Evolutionary conservation across 2,888 invertebrate species (phyloP), one percentile per base, ranked within the genome.

Genomic region (Crossocerus cetratus): DNA sequence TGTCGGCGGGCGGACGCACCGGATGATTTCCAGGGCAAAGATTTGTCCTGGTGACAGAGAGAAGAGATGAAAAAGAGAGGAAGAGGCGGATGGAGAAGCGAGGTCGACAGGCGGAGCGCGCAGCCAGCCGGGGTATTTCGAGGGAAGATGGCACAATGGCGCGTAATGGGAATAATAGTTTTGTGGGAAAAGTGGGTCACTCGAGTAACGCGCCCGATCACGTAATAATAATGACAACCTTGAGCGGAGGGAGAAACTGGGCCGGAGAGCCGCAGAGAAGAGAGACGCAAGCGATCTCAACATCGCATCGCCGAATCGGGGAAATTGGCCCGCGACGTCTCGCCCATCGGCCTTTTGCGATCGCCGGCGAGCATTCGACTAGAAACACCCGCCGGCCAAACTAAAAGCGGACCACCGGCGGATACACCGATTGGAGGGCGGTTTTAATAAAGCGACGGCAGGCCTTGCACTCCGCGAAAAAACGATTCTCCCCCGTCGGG

Each of bases 201-300:
- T 73, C 73, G 16, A 57, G 73, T 67, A 69, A 76, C 73, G 61
- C 58, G 66, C 73, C 66, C 73, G 58, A 75, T 75, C 75, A 64
- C 59, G 64, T 61, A 73, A 76, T 73, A 73, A 76, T 69, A 66
- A 73, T 65, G 73, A 43, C 73, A 75, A 75, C 75, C 73, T 73
- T 75, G 69, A 57, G 20, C 58, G 45, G 69, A 57, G 20, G 61
- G 45, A 16, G 73, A 76, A 76, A 73, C 69, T 76, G 16, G 75
- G 66, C 14, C 75, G 32, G 8, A 42, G 22, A 54, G 69, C 68
- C 45, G 13, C 32, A 22, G 14, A 55, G 43, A 62, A 32, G 61
- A 54, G 63, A 64, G 63, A 63, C 58, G 64, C 32, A 32, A 32
- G 4, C 11, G 32, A 11, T 11, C 32, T 4, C 8, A 11, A 32